Base-by-base conservation (phyloP, 2,113 vertebrate species). In the Cisticola juncidis region DNA sequence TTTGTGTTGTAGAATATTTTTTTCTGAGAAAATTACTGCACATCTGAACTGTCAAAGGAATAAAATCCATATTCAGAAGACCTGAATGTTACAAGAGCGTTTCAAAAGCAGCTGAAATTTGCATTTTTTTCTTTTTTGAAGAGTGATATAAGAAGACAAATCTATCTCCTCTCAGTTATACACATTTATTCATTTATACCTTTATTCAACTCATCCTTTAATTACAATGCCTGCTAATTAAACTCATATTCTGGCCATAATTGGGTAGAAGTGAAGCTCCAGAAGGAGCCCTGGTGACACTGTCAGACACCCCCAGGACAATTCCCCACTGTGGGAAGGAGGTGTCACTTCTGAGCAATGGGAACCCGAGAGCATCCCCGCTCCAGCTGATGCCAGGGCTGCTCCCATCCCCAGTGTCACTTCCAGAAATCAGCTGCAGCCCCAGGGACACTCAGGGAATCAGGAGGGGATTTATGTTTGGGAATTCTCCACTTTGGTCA, bases 371-470 rank as follows among this genome's bases (percentile, higher is more conserved):
- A 68, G 69, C 18, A 82, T 5, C 86, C 58, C 73, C 78, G 80
- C 78, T 66, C 88, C 91, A 90, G 90, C 94, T 92, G 76, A 86
- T 73, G 83, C 60, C 93, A 94, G 69, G 84, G 76, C 78, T 31
- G 92, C 92, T 96, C 92, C 94, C 68, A 78, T 78, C 77, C 94
- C 88, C 51, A 69, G 42, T 73, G 56, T 28, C 76, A 86, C 78
- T 94, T 54, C 60, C 51, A 29, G 19, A 94, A 95, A 78, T 94
- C 74, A 94, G 97, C 92, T 73, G 82, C 84, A 83, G 91, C 95
- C 36, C 28, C 54, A 42, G 10, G 24, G 40, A 89, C 77, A 15
- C 26, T 42, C 77, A 88, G 54, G 92, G 82, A 94, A 88, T 33
- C 72, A 82, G 51, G 70, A 91, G 40, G 86, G 15, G 7, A 2